Percentiles rank a stretch among this genome's conserved stretches.
These are phyloP conservation scores for Chionomys nivalis DNA, from an alignment of 2,113 vertebrate genomes.

Conservation along the genomic window DNA sequence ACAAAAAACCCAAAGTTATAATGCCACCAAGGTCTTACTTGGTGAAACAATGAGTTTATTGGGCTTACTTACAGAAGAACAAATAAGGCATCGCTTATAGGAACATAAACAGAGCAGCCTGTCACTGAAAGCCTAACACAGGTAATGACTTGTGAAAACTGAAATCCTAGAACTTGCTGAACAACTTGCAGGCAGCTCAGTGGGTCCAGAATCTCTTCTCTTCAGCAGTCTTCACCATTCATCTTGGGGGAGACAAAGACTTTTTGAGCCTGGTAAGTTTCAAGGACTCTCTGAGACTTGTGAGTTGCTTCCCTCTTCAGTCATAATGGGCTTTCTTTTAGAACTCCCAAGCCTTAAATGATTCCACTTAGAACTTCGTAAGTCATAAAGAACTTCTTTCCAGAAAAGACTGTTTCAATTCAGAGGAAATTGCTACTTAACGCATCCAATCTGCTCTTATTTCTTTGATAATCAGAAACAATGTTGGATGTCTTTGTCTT, in stretches of 20 bases:
- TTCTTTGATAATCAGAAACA: constrained; percentile 42
- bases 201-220: background rate
- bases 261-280: background rate
- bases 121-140: background rate
- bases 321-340: background rate
- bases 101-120: background rate
- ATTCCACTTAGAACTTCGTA: background rate
- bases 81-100: background rate
- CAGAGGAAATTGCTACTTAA: background rate
- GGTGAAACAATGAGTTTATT: background rate
- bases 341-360: background rate
- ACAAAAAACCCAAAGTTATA: background rate
- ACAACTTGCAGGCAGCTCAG: background rate
- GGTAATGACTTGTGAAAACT: background rate
- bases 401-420: background rate
- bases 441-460: background rate
- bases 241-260: background rate
- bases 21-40: background rate
- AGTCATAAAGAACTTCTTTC: background rate
- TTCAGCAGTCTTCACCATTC: background rate
- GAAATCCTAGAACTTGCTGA: background rate
- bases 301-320: background rate
- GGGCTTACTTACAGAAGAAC: background rate
- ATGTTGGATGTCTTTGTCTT: background rate
- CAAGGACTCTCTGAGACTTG: background rate